A percentile compares a stretch with the other conserved stretches of the same genome.
Evolutionary conservation across 2,888 invertebrate species (phyloP).

Genomic region (Leptopilina drosophilae): DNA sequence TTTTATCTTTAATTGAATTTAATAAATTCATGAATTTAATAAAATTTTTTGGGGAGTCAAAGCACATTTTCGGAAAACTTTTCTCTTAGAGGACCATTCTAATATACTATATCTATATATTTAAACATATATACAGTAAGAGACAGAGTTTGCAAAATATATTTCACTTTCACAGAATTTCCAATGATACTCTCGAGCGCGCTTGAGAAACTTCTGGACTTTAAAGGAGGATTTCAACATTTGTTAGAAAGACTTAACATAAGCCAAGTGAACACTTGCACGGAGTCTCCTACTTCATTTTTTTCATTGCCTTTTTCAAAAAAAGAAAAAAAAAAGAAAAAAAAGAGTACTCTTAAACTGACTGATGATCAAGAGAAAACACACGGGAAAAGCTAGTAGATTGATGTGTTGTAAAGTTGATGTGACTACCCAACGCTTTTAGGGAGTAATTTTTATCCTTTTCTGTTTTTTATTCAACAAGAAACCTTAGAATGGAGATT

Average conservation of each 20-base stretch:
- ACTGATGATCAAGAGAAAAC: conserved; percentile 8
- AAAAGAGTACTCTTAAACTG: background rate
- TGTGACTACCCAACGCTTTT: background rate
- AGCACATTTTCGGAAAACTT: too few relatives aligned
- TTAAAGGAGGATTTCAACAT: background rate
- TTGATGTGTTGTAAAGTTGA: conserved; percentile 16
- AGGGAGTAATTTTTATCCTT: background rate
- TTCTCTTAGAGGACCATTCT: too few relatives aligned
- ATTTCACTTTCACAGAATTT: conserved; percentile 22
- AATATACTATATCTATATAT: too few relatives aligned
- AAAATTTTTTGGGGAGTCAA: too few relatives aligned
- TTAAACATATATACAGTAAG: too few relatives aligned
- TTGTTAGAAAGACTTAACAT: background rate
- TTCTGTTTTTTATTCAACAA: too few relatives aligned
- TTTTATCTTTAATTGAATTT: too few relatives aligned
- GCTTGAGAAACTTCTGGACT: conserved; percentile 6
- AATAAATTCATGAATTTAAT: too few relatives aligned
- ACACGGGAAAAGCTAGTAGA: background rate
- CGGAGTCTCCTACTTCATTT: background rate
- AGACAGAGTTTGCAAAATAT: background rate
- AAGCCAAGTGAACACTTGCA: conserved; percentile 14
- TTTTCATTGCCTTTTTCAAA: background rate
- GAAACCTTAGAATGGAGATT: background rate
- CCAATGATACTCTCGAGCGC: background rate
- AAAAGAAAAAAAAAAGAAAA: too few relatives aligned